Evolutionary conservation across 1,140 invertebrate genomes (phyloP).

Genomic region (Galleria mellonella): DNA sequence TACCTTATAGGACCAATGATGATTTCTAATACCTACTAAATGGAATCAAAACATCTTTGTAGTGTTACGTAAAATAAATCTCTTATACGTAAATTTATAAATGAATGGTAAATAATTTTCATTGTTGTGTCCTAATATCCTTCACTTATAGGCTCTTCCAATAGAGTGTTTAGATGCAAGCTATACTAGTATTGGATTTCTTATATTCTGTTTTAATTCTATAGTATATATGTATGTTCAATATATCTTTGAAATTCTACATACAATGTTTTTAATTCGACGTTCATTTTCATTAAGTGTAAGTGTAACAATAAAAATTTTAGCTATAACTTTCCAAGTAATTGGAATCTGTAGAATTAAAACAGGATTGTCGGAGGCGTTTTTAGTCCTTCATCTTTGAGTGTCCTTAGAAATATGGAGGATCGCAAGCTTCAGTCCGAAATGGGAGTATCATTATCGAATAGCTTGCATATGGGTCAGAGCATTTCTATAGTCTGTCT

Average conservation of each 20-base stretch:
- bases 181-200: no score
- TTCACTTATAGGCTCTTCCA: slow-evolving; percentile 3
- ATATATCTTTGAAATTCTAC: no score
- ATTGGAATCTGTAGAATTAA: no score
- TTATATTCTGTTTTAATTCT: no score
- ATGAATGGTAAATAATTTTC: slow-evolving; percentile 8
- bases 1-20: slow-evolving; percentile 12
- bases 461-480: slow-evolving; percentile 3
- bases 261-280: no score
- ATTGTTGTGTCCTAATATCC: slow-evolving; percentile 8
- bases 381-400: no score
- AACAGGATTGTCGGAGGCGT: no score
- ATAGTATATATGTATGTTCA: no score
- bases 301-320: no score
- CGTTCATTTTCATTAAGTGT: no score
- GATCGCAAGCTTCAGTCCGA: not conserved
- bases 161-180: not conserved
- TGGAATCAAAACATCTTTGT: slow-evolving; percentile 2
- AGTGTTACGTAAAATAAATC: slow-evolving; percentile 7
- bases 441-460: not conserved
- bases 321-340: no score
- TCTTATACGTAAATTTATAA: slow-evolving; percentile 16
- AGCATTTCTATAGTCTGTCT: slow-evolving; percentile 15
- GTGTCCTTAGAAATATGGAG: no score
- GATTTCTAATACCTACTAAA: not conserved